Evolutionary conservation across 2,797 vertebrate genomes (phyloP), one percentile per base, ranked within the genome.

Genomic region (Chelon auratus): DNA sequence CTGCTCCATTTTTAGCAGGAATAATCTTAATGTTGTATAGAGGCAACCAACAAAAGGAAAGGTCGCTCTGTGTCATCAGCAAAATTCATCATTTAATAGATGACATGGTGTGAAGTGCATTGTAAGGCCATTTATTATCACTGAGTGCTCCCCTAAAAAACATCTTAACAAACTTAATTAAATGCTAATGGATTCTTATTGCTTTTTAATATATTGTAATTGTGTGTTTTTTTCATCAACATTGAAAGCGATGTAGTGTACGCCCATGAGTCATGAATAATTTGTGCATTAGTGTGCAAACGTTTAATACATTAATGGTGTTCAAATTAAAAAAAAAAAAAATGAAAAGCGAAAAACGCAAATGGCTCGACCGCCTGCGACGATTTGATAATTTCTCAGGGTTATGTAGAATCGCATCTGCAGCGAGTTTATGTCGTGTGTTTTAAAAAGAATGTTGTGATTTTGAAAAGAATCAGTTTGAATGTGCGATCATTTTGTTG

Each of bases 141-240:
- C 39, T 1, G 5, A 73, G 33, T 20, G 43, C 15, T 47, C 10
- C 11, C 71, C 13, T 61, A 26, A 68, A 68, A 64, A 3, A 30
- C 2, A 2, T n/a, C 37, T 62, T 11, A 55, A 58, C 4, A 8
- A 52, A 17, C 53, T 18, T 1, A 8, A 42, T 61, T 55, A 4
- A 36, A 47, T 43, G 9, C 50, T 37, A 70, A 74, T 64, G 13
- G 20, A 20, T 40, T 20, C 2, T 42, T 42, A 9, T 54, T 52
- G 62, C 20, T 45, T 55, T 76, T 70, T 68, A 65, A 68, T 77
- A 30, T 66, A 15, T 48, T 37, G 11, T 48, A 39, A 37, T 64
- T 65, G 47, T 57, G 45, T 17, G 63, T 40, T 9, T 51, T 61
- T n/a, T 15, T 64, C 33, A 30, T 50, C 18, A 20, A 59, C 5